Evolutionary conservation across 2,113 vertebrate genomes (phyloP).

Genomic region (Chloropsis cyanopogon): DNA sequence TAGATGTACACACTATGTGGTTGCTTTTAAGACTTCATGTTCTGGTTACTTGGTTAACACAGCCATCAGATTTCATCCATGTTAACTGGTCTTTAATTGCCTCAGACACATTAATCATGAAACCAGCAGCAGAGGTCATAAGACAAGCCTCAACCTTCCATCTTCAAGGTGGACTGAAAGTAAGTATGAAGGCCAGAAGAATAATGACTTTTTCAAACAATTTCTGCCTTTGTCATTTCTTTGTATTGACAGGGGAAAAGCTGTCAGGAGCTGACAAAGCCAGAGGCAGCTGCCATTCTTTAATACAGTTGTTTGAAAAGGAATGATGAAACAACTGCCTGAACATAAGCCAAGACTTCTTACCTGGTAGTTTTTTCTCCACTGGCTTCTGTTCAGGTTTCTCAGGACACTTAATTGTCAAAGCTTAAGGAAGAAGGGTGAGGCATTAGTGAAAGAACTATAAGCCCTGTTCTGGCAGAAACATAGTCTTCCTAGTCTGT

Average conservation of each 20-base stretch:
- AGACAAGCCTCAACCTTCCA: not conserved
- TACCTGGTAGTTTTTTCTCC: conserved; percentile 91
- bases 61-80: not conserved
- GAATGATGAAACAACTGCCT: not conserved
- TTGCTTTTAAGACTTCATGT: not conserved
- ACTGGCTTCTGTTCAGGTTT: conserved; percentile 72
- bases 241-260: not conserved
- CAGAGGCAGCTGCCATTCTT: not conserved
- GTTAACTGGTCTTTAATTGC: not conserved
- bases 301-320: not conserved
- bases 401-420: conserved; percentile 86
- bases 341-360: not conserved
- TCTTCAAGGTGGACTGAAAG: not conserved
- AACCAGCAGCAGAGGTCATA: not conserved
- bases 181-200: not conserved
- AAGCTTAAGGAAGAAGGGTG: conserved; percentile 62
- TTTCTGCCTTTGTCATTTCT: not conserved
- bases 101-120: not conserved
- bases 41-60: not conserved
- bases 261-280: not conserved
- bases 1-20: fast-evolving
- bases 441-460: not conserved
- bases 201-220: not conserved
- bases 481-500: not conserved
- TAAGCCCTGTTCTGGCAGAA: not conserved